These are phyloP conservation scores for Eretmocerus hayati DNA, from an alignment of 2,888 invertebrate species.

Conservation along the genomic window DNA sequence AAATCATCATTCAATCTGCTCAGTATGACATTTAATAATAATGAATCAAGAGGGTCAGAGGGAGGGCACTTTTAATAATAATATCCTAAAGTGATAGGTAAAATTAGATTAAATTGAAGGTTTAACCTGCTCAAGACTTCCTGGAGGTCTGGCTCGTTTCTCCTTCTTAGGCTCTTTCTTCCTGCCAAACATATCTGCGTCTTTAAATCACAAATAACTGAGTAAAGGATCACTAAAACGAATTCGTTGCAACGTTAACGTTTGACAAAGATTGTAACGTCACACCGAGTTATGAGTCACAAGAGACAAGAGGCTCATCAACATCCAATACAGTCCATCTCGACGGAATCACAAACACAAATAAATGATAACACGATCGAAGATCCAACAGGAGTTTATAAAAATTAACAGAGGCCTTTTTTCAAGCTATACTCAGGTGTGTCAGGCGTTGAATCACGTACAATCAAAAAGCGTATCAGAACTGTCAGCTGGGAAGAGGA, in stretches of 20 bases:
- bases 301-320: constrained; percentile 5
- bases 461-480: no score
- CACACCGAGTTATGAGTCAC: constrained; percentile 9
- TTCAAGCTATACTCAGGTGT: no score
- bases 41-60: background rate
- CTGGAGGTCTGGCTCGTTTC: constrained; percentile 32
- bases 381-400: no score
- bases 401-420: no score
- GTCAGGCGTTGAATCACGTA: no score
- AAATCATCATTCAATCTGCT: background rate
- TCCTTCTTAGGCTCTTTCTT: constrained; percentile 33
- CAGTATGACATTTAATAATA: background rate
- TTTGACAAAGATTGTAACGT: constrained; percentile 2
- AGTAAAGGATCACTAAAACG: no score
- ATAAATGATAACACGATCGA: no score
- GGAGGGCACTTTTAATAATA: background rate
- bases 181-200: constrained; percentile 38
- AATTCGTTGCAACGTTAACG: no score
- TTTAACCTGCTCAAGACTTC: constrained; percentile 38
- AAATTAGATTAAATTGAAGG: background rate
- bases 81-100: background rate
- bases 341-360: no score
- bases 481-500: no score
- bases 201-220: no score
- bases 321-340: no score